Conservation (phyloP, 2,113 vertebrate genomes). For the Oxygymnocypris stewartii region DNA sequence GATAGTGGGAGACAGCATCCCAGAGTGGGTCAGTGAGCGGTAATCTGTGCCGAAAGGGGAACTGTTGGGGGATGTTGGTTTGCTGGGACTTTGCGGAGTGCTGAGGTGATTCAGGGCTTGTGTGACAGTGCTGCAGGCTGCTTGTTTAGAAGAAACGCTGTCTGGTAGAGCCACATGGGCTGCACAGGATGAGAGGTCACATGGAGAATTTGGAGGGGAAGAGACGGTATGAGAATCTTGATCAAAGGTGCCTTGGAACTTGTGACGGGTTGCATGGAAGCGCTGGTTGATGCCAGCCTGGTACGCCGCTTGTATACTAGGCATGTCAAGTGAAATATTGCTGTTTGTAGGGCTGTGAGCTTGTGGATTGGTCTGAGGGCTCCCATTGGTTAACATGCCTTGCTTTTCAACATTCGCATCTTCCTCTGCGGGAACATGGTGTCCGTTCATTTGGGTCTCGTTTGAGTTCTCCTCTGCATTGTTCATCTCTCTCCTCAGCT, state of each 20-base stretch:
- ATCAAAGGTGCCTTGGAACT: slow-evolving; percentile 85
- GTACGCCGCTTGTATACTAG: slow-evolving; percentile 87
- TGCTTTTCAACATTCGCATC: slow-evolving; percentile 60
- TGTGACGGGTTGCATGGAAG: slow-evolving; percentile 93
- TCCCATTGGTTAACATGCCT: slow-evolving; percentile 47
- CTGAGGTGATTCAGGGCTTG: slow-evolving; percentile 91
- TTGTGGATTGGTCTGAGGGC: slow-evolving; percentile 45
- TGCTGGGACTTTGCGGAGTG: slow-evolving; percentile 79
- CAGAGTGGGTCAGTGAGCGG: slow-evolving; percentile 78
- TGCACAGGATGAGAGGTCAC: slow-evolving; percentile 79
- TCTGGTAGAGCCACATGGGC: slow-evolving; percentile 72
- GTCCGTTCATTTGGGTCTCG: slow-evolving; percentile 75
- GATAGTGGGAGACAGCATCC: slow-evolving; percentile 80
- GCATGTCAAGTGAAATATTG: slow-evolving; percentile 63
- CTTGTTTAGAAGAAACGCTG: slow-evolving; percentile 83
- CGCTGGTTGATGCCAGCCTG: slow-evolving; percentile 95
- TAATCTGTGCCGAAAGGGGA: slow-evolving; percentile 97
- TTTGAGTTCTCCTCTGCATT: slow-evolving; percentile 26
- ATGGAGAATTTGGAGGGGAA: slow-evolving; percentile 70
- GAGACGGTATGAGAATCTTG: slow-evolving; percentile 60
- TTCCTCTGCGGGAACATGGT: slow-evolving; percentile 61
- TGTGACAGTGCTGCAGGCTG: slow-evolving; percentile 90
- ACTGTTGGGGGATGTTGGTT: slow-evolving; percentile 75
- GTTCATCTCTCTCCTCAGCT: slow-evolving; percentile 75
- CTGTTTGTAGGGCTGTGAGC: slow-evolving; percentile 66